Base-by-base conservation (phyloP, 53 echinoderm and acorn worm species). In the Pentamera pediparva region DNA sequence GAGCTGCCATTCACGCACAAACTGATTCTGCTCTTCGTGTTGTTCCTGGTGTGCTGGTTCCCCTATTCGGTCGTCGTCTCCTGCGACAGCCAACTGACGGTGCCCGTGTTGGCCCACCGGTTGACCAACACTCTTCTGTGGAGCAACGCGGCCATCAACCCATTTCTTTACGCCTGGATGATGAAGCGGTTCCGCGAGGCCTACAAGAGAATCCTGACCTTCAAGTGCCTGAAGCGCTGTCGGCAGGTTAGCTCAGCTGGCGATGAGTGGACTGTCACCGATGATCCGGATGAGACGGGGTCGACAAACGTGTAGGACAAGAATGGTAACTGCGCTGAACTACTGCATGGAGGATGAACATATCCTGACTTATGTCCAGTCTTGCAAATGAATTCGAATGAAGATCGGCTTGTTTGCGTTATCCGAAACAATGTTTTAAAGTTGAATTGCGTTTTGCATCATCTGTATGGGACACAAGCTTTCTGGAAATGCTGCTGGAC, bases 91-190 rank as follows among this genome's bases (percentile, higher is more conserved):
- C 17, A 75, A 34, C 62, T 61, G 61, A 78, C 76, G 13, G 55
- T 92, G 13, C 65, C 86, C 24, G 55, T 58, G 10, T 45, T 74
- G 22, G 55, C 80, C 3, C 89, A 92, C 28, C 76, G 83, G 5
- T 59, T 89, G 40, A 83, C 86, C 0, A 86, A 89, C 56, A 78
- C 86, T 29, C 74, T 80, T 69, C 25, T 89, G 25, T 92, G 92
- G 92, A 32, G 86, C 19, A 77, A 76, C 50, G 83, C 89, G 0
- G 82, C 76, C 7, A 38, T 92, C 4, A 89, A 92, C 51, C 92
- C 92, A 4, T 93, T 80, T 41, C 86, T 93, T 17, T 93, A 89
- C 35, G 93, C 89, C 31, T 86, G 89, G 81, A 83, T 89, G 81
- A 86, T 80, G 59, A 54, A 64, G 2, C 70, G 81, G 30, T 93